These are phyloP conservation scores for Calephelis perditalis DNA, from an alignment of 2,888 invertebrate species.

Conservation along the genomic window DNA sequence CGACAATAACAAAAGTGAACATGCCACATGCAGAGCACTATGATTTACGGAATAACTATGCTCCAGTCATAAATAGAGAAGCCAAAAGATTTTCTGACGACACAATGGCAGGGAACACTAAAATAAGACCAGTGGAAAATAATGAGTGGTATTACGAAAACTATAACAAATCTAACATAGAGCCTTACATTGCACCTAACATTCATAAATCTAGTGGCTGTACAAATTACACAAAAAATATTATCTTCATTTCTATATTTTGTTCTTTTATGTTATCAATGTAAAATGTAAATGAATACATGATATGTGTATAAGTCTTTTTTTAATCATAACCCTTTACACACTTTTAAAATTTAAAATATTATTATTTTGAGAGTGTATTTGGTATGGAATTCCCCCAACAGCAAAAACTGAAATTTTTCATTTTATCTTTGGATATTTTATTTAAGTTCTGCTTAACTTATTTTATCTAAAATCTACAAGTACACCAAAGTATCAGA, in stretches of 20 bases:
- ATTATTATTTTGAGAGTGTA: too few relatives aligned
- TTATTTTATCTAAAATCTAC: too few relatives aligned
- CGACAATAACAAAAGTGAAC: slow-evolving; percentile 66
- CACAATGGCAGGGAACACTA: slow-evolving; percentile 58
- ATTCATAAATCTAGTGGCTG: slow-evolving; percentile 42
- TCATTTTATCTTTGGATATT: too few relatives aligned
- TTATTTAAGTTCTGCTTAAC: too few relatives aligned
- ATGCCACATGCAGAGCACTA: slow-evolving; percentile 57
- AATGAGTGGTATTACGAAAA: slow-evolving; percentile 93
- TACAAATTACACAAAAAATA: slow-evolving; percentile 26
- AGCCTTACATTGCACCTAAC: slow-evolving; percentile 67
- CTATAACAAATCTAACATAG: slow-evolving; percentile 82
- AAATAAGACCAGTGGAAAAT: slow-evolving; percentile 65
- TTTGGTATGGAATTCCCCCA: too few relatives aligned
- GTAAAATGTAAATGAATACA: not conserved
- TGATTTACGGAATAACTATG: slow-evolving; percentile 50
- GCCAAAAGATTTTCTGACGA: slow-evolving; percentile 61
- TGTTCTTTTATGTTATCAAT: slow-evolving; percentile 13
- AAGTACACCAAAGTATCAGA: too few relatives aligned
- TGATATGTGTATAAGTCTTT: not conserved
- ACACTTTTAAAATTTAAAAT: too few relatives aligned
- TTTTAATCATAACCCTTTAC: too few relatives aligned
- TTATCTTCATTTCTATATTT: slow-evolving; percentile 20
- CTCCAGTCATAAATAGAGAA: slow-evolving; percentile 59
- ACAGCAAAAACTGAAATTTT: too few relatives aligned